Evolutionary conservation across 2,888 invertebrate genomes (phyloP).

Genomic region (Nephrotoma appendiculata): DNA sequence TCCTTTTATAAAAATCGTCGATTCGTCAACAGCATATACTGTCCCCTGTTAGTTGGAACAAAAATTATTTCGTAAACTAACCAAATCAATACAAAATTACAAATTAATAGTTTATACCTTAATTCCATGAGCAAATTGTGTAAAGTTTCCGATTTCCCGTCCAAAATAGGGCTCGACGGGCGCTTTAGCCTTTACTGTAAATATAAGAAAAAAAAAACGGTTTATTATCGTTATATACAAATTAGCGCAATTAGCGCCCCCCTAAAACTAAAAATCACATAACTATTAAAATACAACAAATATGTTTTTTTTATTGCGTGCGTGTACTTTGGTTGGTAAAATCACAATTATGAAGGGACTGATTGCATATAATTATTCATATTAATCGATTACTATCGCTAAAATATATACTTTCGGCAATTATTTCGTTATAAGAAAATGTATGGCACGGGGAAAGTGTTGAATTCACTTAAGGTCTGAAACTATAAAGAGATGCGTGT

Average conservation of each 20-base stretch:
- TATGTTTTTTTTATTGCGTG: neutral
- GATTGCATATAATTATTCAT: neutral
- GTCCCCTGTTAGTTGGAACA: slow-evolving; percentile 38
- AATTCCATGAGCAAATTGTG: slow-evolving; percentile 63
- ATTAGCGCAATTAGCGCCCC: neutral
- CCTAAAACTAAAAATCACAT: neutral
- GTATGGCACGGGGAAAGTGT: too few species aligned
- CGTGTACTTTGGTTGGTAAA: neutral
- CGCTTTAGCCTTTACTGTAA: slow-evolving; percentile 12
- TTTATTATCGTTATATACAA: neutral
- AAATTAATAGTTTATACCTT: slow-evolving; percentile 22
- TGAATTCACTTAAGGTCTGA: too few species aligned
- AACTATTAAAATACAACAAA: neutral
- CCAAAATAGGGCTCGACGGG: slow-evolving; percentile 58
- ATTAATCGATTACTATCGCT: neutral
- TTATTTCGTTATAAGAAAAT: too few species aligned
- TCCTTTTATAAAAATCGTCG: slow-evolving; percentile 71
- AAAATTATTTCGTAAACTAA: neutral
- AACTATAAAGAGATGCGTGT: too few species aligned
- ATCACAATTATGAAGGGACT: neutral
- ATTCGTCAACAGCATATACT: slow-evolving; percentile 79
- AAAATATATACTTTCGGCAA: neutral
- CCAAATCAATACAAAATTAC: neutral
- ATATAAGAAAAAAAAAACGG: slow-evolving; percentile 1
- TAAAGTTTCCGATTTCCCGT: slow-evolving; percentile 55